Percentiles rank a stretch among this genome's conserved stretches.
Evolutionary conservation across 2,113 vertebrate genomes (phyloP).

Genomic region (Penelope pileata): DNA sequence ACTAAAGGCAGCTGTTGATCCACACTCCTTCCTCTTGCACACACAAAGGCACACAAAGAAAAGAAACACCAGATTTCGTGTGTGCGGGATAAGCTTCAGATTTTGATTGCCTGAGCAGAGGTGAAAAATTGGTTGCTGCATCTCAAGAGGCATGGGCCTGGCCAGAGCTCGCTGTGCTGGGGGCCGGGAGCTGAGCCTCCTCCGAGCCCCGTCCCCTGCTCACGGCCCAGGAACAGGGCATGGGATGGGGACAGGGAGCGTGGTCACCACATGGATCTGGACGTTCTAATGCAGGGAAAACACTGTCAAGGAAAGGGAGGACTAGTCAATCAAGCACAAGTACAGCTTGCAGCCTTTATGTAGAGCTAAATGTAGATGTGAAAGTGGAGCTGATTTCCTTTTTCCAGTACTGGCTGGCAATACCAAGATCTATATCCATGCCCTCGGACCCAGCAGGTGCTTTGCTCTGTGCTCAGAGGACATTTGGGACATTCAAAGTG

Average conservation of each 20-base stretch:
- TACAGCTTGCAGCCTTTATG: not conserved
- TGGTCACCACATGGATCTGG: not conserved
- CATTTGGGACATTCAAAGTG: not conserved
- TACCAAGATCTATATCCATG: not conserved
- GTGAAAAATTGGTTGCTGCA: not conserved
- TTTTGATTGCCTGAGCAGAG: constrained; percentile 17
- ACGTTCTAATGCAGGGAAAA: not conserved
- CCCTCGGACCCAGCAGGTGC: not conserved
- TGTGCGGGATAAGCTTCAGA: constrained; percentile 1
- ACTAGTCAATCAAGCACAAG: not conserved
- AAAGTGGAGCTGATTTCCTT: not conserved
- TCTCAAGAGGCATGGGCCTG: not conserved
- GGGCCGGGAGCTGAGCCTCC: not conserved
- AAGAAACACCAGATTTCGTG: not conserved
- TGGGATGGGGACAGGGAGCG: not conserved
- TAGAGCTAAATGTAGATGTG: not conserved
- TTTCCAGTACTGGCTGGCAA: not conserved
- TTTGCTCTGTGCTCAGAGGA: not conserved
- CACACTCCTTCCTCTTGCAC: constrained; percentile 30
- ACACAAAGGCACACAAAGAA: constrained; percentile 6
- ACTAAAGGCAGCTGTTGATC: constrained; percentile 58
- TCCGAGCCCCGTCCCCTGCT: not conserved
- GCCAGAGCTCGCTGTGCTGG: not conserved
- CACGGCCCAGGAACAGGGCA: not conserved
- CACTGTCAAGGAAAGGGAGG: not conserved